Base-by-base conservation (phyloP, 2,113 vertebrate species). In the Calidris pygmaea region DNA sequence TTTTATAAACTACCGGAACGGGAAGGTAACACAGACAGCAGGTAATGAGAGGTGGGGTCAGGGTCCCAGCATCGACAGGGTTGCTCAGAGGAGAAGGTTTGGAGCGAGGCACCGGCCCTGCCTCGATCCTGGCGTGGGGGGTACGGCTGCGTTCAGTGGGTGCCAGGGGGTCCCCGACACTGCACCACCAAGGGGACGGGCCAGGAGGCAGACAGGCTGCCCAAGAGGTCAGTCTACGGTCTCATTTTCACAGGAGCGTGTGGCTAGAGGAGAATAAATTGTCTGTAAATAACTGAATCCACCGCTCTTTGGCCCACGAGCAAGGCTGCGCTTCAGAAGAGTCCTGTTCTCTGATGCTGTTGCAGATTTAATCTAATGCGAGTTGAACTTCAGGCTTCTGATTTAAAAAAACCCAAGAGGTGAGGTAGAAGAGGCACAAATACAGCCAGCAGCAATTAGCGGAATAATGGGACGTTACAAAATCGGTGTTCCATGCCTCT, bases 401-500 rank as follows among this genome's bases (percentile, higher is more conserved):
- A 23, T 59, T 41, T 39, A 9, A 19, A 70, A 91, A 41, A 6
- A 55, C 27, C 16, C 27, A 55, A 65, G 41, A 71, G n/a, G 10
- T 90, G 95, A 96, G 92, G 95, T 92, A 96, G 94, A 92, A 84
- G 45, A 94, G 50, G 80, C 72, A 90, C 55, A 71, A 74, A 70
- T 32, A 58, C 11, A 78, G n/a, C 62, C 87, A 94, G 88, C 82
- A 88, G 85, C 67, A 87, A n/a, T 68, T 12, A 70, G 35, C 15
- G 48, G n/a, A 89, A n/a, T 27, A 9, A 1, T 12, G 71, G 37
- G n/a, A 5, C 24, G 12, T 65, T 14, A 22, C 30, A 48, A 77
- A 32, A 43, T 26, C 55, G 72, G 24, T 22, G 32, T 32, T 83
- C 32, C 12, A 55, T 43, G 66, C 32, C 62, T 82, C 63, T n/a